These are phyloP conservation scores for Diaprepes abbreviatus DNA, from an alignment of 2,888 invertebrate species.

Conservation along the genomic window DNA sequence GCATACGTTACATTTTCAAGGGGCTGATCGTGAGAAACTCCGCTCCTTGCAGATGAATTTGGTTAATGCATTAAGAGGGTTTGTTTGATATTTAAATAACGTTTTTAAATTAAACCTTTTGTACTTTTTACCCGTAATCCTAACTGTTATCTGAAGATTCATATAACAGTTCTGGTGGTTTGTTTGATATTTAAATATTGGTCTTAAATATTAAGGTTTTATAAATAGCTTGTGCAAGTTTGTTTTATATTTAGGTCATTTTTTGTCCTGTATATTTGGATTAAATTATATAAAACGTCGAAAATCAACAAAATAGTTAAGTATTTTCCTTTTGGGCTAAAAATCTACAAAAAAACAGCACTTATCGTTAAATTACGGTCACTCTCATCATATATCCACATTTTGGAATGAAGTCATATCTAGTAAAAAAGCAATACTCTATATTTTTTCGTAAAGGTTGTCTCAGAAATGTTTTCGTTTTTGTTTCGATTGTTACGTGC, in stretches of 20 bases:
- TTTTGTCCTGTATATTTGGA: neutral
- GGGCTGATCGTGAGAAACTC: slow-evolving; percentile 29
- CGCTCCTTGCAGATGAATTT: slow-evolving; percentile 17
- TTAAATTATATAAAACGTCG: no score
- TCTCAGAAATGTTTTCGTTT: no score
- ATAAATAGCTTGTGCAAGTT: neutral
- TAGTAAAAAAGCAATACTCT: no score
- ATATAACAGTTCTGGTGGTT: slow-evolving; percentile 53
- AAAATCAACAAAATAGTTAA: no score
- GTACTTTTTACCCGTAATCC: slow-evolving; percentile 13
- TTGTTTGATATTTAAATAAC: slow-evolving; percentile 35
- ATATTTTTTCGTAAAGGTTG: no score
- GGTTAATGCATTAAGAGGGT: slow-evolving; percentile 17
- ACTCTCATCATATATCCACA: no score
- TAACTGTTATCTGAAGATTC: slow-evolving; percentile 31
- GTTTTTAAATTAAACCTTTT: slow-evolving; percentile 33
- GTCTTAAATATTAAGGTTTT: slow-evolving; percentile 19
- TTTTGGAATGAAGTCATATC: no score
- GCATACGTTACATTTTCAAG: slow-evolving; percentile 12
- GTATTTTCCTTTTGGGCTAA: no score
- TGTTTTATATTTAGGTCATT: neutral
- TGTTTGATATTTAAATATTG: slow-evolving; percentile 60
- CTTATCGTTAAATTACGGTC: no score
- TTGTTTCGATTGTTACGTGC: no score
- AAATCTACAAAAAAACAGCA: no score